Base-by-base conservation (phyloP, 2,113 vertebrate species). In the Corythaixoides concolor region DNA sequence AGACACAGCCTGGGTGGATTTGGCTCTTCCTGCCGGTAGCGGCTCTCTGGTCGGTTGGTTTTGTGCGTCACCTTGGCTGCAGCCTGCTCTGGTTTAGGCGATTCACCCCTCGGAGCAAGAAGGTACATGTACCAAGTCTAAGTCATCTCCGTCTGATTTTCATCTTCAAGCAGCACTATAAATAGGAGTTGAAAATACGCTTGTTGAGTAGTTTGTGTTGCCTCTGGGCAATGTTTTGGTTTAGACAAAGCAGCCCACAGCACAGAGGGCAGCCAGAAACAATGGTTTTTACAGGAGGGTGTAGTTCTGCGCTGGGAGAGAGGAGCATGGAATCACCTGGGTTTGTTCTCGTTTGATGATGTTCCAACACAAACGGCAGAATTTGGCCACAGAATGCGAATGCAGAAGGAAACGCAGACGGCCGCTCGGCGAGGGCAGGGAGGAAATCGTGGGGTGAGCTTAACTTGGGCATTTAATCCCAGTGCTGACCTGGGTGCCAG, bases 391-490 rank as follows among this genome's bases (percentile, higher is more conserved):
- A 0, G 79, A 47, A 17, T 17, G 21, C 2, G 10, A 83, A 63
- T 7, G 33, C 63, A 10, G 55, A 12, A 8, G 53, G 81, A 70
- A 41, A 21, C 0, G 5, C 1, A 4, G 63, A 8, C 1, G 1
- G 35, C 67, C 70, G 64, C 50, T 66, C 3, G 24, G 55, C 0
- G 0, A 94, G 69, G 53, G 84, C 45, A 87, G 73, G 74, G 33
- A 7, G 33, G 69, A 60, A 70, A 67, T 19, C 69, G n/a, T 3
- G 2, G 66, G 28, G 1, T 17, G 43, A 92, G 39, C 32, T 50
- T 50, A 67, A 32, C 1, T 3, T 1, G 1, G 53, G 26, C 15
- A 11, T 70, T 75, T 39, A 55, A 45, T 41, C 1, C 0, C 6
- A 23, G 43, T 64, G 35, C 47, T 11, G 16, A 28, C 20, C 41